Evolutionary conservation across 2,888 invertebrate genomes (phyloP), one percentile per base, ranked within the genome.

Genomic region (Magallana nippona): DNA sequence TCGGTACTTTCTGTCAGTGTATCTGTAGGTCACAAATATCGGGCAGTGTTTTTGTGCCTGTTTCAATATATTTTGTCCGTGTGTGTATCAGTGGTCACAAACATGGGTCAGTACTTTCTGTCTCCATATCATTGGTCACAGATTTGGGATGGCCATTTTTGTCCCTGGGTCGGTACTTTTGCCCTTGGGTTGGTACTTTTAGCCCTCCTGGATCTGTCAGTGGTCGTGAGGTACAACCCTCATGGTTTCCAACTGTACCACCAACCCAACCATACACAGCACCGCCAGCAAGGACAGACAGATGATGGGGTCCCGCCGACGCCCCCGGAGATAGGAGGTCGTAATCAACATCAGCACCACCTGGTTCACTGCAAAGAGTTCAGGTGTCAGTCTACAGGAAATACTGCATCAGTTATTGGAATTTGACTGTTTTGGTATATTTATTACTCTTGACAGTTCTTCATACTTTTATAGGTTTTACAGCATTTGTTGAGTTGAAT

Each of bases 231-330:
- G 27, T 15, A 71, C 44, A n/a, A 44, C 32, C 32, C 78, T 62
- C n/a, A 84, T 55, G 63, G 84, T 84, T 32, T 84, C 84, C 63
- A 84, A n/a, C 56, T 85, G 85, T 11, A 85, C 80, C 71, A 85
- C 63, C 8, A 85, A 71, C 10, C 83, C 81, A 2, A 79, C 19
- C 17, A 85, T 55, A 62, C 79, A 79, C 3, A 85, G 15, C 11
- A 80, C 55, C 13, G 83, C 79, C 32, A 83, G 32, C 17, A 83
- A 62, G n/a, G 82, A 63, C 27, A 85, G 79, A 44, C 85, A 83
- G 8, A 83, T 56, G 0, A 82, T 77, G 5, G 85, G 85, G 60
- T 81, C 81, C 17, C 79, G 27, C 55, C 82, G 77, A 27, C 83
- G 56, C 17, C 78, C 82, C 71, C 60, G 83, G 83, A 83, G 83